Percentiles rank a stretch among this genome's conserved stretches.
These are phyloP conservation scores for Perodicticus potto DNA, from an alignment of 2,797 vertebrate genomes.

Conservation along the genomic window DNA sequence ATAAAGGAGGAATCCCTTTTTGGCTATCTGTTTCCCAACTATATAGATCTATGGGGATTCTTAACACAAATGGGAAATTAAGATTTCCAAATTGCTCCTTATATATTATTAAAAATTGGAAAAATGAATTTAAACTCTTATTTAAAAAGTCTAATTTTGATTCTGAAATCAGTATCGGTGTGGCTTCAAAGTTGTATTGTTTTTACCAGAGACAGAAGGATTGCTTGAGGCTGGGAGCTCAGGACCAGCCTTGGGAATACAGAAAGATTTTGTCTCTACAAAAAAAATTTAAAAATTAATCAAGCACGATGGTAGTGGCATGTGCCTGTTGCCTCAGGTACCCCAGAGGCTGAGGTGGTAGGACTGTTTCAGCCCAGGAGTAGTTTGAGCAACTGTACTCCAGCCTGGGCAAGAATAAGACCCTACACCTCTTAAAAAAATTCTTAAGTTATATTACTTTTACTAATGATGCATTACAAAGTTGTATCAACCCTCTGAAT, in stretches of 20 bases:
- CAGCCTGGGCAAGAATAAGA: background rate
- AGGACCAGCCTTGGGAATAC: background rate
- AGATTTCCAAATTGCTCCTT: conserved; percentile 3
- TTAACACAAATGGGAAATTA: conserved; percentile 33
- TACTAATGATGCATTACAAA: conserved; percentile 32
- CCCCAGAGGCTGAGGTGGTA: background rate
- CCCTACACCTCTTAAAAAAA: background rate
- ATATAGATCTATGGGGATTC: background rate
- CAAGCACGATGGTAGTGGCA: background rate
- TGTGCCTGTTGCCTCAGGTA: no score
- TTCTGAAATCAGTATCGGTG: conserved; percentile 24
- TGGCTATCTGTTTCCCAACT: background rate
- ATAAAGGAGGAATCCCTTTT: background rate
- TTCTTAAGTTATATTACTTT: background rate
- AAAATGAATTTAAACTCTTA: conserved; percentile 39
- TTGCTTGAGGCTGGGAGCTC: background rate
- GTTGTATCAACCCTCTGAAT: background rate
- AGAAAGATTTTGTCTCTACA: background rate
- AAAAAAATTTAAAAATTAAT: background rate
- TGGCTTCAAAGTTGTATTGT: background rate
- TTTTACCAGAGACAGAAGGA: background rate
- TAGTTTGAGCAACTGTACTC: background rate
- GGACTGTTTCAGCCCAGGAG: no score
- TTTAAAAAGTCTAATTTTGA: conserved; percentile 3
- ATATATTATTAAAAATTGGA: conserved; percentile 31